Conservation (phyloP, 2,888 invertebrate genomes). For the Limnephilus rhombicus region DNA sequence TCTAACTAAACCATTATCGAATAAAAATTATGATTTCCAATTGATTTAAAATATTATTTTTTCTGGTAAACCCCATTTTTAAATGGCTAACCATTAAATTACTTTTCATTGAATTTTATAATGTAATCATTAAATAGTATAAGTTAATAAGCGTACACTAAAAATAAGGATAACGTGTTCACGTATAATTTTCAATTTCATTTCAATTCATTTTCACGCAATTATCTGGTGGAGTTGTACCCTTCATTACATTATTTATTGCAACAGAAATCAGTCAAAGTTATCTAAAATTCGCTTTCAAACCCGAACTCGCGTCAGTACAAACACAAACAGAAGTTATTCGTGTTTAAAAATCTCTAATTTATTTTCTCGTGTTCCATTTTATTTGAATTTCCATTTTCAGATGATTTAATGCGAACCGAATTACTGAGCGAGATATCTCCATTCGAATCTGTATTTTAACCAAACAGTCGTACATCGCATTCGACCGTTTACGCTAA, state of each 20-base stretch:
- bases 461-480: background rate
- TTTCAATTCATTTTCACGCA: background rate
- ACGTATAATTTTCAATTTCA: too few species aligned
- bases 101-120: too few species aligned
- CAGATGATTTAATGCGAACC: background rate
- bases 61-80: too few species aligned
- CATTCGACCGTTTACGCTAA: conserved; percentile 31
- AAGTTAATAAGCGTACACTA: too few species aligned
- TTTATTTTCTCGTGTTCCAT: background rate
- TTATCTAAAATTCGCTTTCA: background rate
- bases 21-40: too few species aligned
- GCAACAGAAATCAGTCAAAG: background rate
- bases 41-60: too few species aligned
- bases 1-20: too few species aligned
- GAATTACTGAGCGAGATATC: background rate
- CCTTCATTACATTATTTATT: background rate
- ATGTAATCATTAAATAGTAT: too few species aligned
- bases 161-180: too few species aligned
- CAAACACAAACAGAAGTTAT: background rate
- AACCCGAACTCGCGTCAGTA: background rate
- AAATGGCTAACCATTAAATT: too few species aligned
- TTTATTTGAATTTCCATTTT: background rate
- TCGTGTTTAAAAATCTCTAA: background rate
- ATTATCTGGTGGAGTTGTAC: background rate
- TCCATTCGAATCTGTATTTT: background rate